These are phyloP conservation scores for Rhabdornis inornatus DNA, from an alignment of 2,113 vertebrate species.

Conservation along the genomic window DNA sequence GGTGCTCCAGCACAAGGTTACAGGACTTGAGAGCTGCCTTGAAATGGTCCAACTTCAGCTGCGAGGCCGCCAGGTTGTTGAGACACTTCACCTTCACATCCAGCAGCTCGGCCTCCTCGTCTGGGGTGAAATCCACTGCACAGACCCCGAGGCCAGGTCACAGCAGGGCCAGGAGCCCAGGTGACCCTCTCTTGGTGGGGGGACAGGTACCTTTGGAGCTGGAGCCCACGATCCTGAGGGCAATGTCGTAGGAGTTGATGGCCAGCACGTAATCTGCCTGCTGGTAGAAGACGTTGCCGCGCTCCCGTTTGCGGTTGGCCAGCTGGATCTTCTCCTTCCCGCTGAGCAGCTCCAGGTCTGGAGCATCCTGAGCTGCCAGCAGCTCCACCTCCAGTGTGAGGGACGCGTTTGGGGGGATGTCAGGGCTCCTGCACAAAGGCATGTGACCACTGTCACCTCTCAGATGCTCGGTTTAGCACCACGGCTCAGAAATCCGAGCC, in stretches of 20 bases:
- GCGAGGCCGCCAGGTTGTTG: conserved; percentile 96
- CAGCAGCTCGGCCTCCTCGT: conserved; percentile 86
- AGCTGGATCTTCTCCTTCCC: conserved; percentile 81
- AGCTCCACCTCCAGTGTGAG: conserved; percentile 86
- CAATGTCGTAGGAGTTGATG: conserved; percentile 90
- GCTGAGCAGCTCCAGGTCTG: conserved; percentile 83
- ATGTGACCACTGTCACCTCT: accelerated
- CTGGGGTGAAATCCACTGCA: conserved; percentile 84
- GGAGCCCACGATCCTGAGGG: conserved; percentile 86
- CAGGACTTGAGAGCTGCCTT: conserved; percentile 91
- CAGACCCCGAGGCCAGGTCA: background rate
- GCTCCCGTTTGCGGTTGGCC: conserved; percentile 86
- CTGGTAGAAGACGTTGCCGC: conserved; percentile 90
- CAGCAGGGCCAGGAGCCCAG: background rate
- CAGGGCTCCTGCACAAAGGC: conserved; percentile 68
- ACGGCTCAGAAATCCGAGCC: background rate
- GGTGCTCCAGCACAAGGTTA: conserved; percentile 83
- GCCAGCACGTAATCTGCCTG: conserved; percentile 88
- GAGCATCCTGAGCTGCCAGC: conserved; percentile 75
- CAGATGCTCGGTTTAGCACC: accelerated
- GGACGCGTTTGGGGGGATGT: conserved; percentile 75
- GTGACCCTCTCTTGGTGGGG: accelerated
- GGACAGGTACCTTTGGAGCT: conserved; percentile 85
- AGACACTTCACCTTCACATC: conserved; percentile 95
- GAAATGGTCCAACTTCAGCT: conserved; percentile 93